phyloP scores from a whole-genome alignment of 2,113 vertebrate species.

The Ophiodon elongatus region DNA sequence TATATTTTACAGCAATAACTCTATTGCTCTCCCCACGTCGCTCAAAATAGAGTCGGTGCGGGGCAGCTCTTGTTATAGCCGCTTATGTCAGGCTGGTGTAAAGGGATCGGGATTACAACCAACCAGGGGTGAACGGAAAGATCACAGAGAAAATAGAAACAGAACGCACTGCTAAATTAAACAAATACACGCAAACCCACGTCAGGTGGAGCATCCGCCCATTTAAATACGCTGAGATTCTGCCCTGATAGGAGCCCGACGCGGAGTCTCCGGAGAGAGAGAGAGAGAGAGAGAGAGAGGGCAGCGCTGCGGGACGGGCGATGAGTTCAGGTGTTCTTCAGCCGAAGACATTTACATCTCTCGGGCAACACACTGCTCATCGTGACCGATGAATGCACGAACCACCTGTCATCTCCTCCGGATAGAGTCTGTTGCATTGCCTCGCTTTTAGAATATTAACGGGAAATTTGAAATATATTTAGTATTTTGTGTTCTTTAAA shows the following conservation, averaged over 20 bases:
- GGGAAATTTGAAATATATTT: neutral
- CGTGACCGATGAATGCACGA: neutral
- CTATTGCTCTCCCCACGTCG: slow-evolving; percentile 65
- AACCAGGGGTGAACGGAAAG: slow-evolving; percentile 32
- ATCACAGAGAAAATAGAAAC: slow-evolving; percentile 45
- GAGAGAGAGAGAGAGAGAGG: too few species aligned
- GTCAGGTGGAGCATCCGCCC: neutral
- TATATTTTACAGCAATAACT: slow-evolving; percentile 67
- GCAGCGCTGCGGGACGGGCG: too few species aligned
- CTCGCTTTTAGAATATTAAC: neutral
- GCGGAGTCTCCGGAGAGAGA: neutral
- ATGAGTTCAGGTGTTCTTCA: neutral
- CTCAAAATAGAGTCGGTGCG: slow-evolving; percentile 81
- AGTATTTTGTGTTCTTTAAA: neutral
- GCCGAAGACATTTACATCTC: neutral
- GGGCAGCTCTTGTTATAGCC: slow-evolving; percentile 40
- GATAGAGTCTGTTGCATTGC: neutral
- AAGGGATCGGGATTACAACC: slow-evolving; percentile 31
- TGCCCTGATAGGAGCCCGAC: neutral
- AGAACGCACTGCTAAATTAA: neutral
- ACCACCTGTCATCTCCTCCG: neutral
- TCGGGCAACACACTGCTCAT: neutral
- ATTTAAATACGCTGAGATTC: neutral
- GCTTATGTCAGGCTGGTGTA: slow-evolving; percentile 59
- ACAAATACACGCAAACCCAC: slow-evolving; percentile 24